Evolutionary conservation across 2,888 invertebrate genomes (phyloP).

Genomic region (Aethes cnicana): DNA sequence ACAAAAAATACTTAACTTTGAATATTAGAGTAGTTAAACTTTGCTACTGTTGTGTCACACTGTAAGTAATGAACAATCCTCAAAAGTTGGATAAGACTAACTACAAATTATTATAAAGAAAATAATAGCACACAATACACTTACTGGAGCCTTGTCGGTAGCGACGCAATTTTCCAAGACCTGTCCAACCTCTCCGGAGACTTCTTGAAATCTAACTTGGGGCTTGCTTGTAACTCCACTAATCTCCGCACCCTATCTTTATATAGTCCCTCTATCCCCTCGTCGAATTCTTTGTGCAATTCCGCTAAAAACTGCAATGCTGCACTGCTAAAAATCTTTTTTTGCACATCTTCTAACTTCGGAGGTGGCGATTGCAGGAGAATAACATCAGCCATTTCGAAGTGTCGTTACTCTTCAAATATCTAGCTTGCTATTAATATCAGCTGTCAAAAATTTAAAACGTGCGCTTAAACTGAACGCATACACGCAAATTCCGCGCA

Average conservation of each 20-base stretch:
- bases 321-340: constrained; percentile 78
- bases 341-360: constrained; percentile 79
- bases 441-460: no score
- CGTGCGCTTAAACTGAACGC: no score
- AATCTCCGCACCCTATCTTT: constrained; percentile 63
- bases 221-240: constrained; percentile 49
- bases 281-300: constrained; percentile 75
- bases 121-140: constrained; percentile 44
- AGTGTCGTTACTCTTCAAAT: not conserved
- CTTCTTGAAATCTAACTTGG: constrained; percentile 63
- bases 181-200: constrained; percentile 65
- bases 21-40: no score
- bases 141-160: constrained; percentile 79
- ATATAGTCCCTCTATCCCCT: constrained; percentile 71
- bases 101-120: no score
- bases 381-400: constrained; percentile 53
- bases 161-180: constrained; percentile 83
- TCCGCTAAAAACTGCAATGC: constrained; percentile 81
- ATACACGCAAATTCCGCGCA: no score
- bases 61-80: no score
- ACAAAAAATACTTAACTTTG: no score
- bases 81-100: no score
- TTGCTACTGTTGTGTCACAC: no score
- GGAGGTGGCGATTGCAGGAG: constrained; percentile 76
- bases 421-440: not conserved